Evolutionary conservation across 2,888 invertebrate genomes (phyloP).

Genomic region (Trachelus tabidus): DNA sequence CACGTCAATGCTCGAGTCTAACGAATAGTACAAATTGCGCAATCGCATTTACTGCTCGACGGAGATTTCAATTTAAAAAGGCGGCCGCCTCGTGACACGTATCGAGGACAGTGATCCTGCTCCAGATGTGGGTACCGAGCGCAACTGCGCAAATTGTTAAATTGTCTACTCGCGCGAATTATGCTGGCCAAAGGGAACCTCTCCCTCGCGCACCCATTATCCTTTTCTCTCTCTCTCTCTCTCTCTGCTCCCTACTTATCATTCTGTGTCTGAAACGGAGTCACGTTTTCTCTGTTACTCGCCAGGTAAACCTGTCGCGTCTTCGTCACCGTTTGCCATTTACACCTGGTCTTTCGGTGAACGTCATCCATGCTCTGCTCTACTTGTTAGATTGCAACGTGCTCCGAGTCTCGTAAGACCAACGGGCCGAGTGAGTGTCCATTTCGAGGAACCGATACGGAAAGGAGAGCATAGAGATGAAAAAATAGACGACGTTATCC

Average conservation of each 20-base stretch:
- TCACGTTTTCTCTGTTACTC: background rate
- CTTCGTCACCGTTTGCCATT: background rate
- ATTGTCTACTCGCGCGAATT: conserved; percentile 3
- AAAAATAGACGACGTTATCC: background rate
- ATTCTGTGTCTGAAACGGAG: background rate
- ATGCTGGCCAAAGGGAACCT: conserved; percentile 3
- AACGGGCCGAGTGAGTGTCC: background rate
- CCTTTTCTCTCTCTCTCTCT: background rate
- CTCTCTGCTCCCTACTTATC: background rate
- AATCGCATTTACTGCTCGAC: background rate
- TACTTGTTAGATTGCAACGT: background rate
- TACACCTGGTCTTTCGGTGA: background rate
- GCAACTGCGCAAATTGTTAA: background rate
- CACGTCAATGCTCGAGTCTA: background rate
- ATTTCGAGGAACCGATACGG: background rate
- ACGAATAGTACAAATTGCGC: background rate
- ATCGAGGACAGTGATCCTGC: background rate
- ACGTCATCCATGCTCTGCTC: background rate
- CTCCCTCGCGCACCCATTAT: background rate
- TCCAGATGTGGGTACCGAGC: conserved; percentile 1
- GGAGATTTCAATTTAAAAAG: background rate
- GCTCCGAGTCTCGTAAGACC: background rate
- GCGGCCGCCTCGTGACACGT: background rate
- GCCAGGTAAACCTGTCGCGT: background rate
- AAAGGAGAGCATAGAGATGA: background rate